Percentiles rank a stretch among this genome's conserved stretches.
phyloP scores from a whole-genome alignment of 2,113 vertebrate genomes.

The Theristicus caerulescens region DNA sequence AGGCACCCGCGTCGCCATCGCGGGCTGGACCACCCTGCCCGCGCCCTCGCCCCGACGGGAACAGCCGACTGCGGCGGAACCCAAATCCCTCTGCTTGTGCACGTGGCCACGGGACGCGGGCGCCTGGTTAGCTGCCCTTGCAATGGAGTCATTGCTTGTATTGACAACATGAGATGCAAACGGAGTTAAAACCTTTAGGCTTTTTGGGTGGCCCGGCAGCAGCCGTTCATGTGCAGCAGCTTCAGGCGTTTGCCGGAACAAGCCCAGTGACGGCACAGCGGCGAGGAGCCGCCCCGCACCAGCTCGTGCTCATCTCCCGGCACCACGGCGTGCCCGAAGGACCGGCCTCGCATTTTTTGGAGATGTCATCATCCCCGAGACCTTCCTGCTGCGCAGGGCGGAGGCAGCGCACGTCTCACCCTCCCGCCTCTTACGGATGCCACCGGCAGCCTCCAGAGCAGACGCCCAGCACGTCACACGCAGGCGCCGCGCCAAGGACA shows the following conservation, averaged over 20 bases:
- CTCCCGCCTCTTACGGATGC: not conserved
- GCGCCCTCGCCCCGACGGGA: not conserved
- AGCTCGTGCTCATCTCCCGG: not conserved
- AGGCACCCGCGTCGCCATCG: not conserved
- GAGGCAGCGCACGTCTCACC: accelerated
- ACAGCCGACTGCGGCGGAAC: not conserved
- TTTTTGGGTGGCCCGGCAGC: accelerated
- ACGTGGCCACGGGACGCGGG: accelerated
- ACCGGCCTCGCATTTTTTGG: not conserved
- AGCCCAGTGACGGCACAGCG: not conserved
- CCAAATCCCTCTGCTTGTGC: not conserved
- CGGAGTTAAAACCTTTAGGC: not conserved
- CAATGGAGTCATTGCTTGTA: accelerated
- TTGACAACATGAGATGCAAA: not conserved
- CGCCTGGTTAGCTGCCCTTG: not conserved
- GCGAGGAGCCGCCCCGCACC: not conserved
- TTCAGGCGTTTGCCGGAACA: not conserved
- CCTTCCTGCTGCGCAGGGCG: accelerated
- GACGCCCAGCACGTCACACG: not conserved
- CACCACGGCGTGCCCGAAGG: accelerated
- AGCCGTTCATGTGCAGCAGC: accelerated
- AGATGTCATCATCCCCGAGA: not conserved
- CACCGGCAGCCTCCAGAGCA: not conserved
- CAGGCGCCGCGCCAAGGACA: accelerated
- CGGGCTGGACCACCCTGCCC: not conserved